Evolutionary conservation across 2,888 invertebrate genomes (phyloP).

Genomic region (Clanis bilineata): DNA sequence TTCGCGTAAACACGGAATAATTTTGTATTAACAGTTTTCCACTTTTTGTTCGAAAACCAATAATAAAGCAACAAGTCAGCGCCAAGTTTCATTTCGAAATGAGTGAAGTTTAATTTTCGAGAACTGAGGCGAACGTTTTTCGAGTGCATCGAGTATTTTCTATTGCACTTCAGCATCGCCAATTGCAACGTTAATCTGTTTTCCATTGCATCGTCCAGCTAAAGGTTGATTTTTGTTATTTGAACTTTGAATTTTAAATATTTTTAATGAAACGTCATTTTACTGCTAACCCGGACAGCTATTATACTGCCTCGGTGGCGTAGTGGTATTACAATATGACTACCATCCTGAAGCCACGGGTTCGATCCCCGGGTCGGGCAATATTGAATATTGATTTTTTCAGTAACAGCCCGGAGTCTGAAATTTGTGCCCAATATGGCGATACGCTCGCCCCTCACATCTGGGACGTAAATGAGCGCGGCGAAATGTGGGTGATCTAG

Average conservation of each 20-base stretch:
- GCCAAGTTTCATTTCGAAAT: slow-evolving; percentile 32
- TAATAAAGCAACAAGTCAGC: slow-evolving; percentile 28
- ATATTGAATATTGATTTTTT: too few relatives aligned
- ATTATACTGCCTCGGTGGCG: too few relatives aligned
- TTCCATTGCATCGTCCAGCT: background rate
- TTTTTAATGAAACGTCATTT: too few relatives aligned
- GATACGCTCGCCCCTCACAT: too few relatives aligned
- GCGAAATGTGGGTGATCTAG: too few relatives aligned
- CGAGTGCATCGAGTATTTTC: slow-evolving; percentile 33
- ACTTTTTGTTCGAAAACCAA: slow-evolving; percentile 15
- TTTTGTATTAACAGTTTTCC: background rate
- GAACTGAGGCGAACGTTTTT: slow-evolving; percentile 32
- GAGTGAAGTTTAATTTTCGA: slow-evolving; percentile 47
- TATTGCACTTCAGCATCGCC: slow-evolving; percentile 19
- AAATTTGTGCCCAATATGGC: too few relatives aligned
- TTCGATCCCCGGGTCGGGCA: too few relatives aligned
- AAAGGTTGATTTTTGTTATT: background rate
- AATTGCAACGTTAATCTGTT: slow-evolving; percentile 1
- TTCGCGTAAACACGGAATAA: background rate
- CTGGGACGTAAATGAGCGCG: too few relatives aligned
- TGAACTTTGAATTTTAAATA: background rate
- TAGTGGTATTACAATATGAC: too few relatives aligned
- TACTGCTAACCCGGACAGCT: too few relatives aligned
- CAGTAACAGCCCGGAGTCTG: too few relatives aligned
- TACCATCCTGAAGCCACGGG: too few relatives aligned